Evolutionary conservation across 2,888 invertebrate genomes (phyloP).

Genomic region (Cylloceria caligata): DNA sequence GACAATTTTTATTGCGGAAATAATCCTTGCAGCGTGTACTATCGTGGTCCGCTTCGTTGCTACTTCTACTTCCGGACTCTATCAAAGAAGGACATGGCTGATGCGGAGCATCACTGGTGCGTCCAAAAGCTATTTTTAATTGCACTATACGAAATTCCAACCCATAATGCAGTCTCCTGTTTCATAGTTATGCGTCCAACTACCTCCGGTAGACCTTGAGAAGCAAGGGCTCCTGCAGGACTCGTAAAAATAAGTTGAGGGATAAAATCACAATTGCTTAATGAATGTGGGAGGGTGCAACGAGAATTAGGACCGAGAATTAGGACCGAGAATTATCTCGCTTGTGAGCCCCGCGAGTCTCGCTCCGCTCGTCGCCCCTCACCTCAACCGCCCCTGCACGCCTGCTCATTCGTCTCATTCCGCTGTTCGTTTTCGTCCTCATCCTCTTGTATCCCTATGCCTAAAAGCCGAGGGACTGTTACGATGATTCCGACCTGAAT

Average conservation of each 20-base stretch:
- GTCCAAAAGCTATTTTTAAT: neutral
- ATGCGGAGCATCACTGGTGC: neutral
- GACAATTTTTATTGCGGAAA: too few relatives aligned
- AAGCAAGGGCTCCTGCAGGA: conserved; percentile 64
- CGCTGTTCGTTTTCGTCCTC: conserved; percentile 41
- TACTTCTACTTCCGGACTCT: too few relatives aligned
- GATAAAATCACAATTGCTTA: conserved; percentile 77
- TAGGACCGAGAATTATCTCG: conserved; percentile 25
- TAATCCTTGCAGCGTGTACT: too few relatives aligned
- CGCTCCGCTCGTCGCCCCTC: conserved; percentile 12
- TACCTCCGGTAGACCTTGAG: neutral
- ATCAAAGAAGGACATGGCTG: too few relatives aligned
- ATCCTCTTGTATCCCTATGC: conserved; percentile 20
- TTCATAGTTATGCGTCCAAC: neutral
- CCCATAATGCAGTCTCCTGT: conserved; percentile 1
- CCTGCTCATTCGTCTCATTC: conserved; percentile 33
- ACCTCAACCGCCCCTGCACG: neutral
- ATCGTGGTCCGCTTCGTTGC: too few relatives aligned
- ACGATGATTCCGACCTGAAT: conserved; percentile 74
- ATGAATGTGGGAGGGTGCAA: conserved; percentile 73
- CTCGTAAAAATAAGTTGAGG: conserved; percentile 56
- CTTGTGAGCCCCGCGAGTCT: neutral
- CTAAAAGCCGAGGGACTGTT: conserved; percentile 64
- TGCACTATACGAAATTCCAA: conserved; percentile 5
- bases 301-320: conserved; percentile 72